Percentiles rank a stretch among this genome's conserved stretches.
These are phyloP conservation scores for Drymodes brunneopygia DNA, from an alignment of 2,113 vertebrate genomes.

Conservation along the genomic window DNA sequence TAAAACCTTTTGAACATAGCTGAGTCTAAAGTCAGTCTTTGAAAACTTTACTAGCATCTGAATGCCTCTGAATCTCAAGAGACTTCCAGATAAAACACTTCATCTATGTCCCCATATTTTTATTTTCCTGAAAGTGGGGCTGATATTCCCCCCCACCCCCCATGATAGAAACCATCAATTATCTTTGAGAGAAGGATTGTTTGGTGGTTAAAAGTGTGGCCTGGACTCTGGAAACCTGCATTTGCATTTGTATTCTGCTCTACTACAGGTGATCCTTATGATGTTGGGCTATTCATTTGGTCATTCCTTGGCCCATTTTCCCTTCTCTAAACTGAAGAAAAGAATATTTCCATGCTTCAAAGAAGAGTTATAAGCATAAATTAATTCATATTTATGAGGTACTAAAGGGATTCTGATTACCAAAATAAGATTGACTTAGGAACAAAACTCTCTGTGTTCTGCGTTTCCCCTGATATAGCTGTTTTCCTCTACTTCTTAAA, in stretches of 20 bases:
- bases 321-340: not conserved
- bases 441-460: constrained; percentile 20
- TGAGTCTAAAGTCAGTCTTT: not conserved
- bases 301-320: not conserved
- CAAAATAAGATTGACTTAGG: constrained; percentile 6
- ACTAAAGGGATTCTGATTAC: not conserved
- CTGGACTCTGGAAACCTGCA: not conserved
- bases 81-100: not conserved
- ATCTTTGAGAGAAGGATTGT: not conserved
- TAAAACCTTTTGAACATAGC: not conserved
- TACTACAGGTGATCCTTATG: not conserved
- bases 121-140: not conserved
- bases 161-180: not conserved
- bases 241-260: not conserved
- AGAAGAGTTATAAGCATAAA: not conserved
- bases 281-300: not conserved
- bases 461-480: not conserved
- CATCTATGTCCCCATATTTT: not conserved
- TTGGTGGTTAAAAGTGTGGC: not conserved
- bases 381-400: constrained; percentile 33
- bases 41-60: not conserved
- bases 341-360: not conserved
- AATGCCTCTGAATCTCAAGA: not conserved
- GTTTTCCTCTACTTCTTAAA: not conserved
- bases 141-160: not conserved